phyloP scores from a whole-genome alignment of 1,140 invertebrate genomes.

The Venturia canescens region DNA sequence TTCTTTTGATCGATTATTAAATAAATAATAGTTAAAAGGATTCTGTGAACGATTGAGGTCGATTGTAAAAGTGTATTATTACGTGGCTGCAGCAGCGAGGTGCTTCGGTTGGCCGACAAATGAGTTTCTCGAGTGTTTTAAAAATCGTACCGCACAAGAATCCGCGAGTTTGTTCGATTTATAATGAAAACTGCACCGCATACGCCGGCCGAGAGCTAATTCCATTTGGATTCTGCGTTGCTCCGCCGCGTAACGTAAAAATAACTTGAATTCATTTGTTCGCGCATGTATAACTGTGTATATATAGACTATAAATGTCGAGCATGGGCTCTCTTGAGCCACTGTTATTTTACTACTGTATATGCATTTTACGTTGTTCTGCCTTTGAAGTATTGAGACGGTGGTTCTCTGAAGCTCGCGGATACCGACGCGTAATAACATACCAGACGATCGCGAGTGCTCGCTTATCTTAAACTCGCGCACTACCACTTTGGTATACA shows the following conservation, averaged over 20 bases:
- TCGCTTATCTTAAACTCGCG: conserved; percentile 35
- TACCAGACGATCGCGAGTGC: conserved; percentile 17
- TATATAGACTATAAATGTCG: background rate
- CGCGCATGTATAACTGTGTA: background rate
- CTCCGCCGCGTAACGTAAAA: conserved; percentile 14
- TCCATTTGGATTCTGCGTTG: conserved; percentile 12
- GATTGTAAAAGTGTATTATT: no score
- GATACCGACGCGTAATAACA: conserved; percentile 39
- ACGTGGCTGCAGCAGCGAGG: no score
- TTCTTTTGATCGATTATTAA: no score
- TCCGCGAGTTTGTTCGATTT: conserved; percentile 18
- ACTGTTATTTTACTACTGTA: no score
- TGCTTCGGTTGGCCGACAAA: no score
- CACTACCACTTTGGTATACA: conserved; percentile 3
- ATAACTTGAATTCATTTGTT: conserved; percentile 36
- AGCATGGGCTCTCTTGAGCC: background rate
- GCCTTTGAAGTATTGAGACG: no score
- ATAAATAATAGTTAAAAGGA: no score
- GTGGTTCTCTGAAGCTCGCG: background rate
- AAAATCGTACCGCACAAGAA: background rate
- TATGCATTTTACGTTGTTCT: no score
- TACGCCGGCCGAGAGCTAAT: conserved; percentile 11
- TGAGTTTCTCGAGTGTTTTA: no score
- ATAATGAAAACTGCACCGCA: conserved; percentile 31
- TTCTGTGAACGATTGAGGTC: no score